A percentile compares a stretch with the other conserved stretches of the same genome.
Evolutionary conservation across 2,113 vertebrate genomes (phyloP).

Genomic region (Pseudorasbora parva): DNA sequence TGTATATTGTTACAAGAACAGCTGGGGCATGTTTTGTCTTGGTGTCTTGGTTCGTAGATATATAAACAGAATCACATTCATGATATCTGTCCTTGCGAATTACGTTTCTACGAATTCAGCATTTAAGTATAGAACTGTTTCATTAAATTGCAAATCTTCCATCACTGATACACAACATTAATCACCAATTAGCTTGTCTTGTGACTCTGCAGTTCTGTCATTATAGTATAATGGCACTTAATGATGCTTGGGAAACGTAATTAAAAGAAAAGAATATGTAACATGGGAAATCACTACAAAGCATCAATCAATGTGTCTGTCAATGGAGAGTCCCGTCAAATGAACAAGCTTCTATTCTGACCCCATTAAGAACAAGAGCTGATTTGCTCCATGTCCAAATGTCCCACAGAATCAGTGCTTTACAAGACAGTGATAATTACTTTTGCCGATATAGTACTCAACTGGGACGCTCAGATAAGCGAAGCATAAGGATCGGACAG

Average conservation of each 20-base stretch:
- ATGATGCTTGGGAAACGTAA: constrained; percentile 91
- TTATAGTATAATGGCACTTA: constrained; percentile 99
- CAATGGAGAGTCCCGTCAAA: constrained; percentile 67
- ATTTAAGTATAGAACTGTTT: constrained; percentile 89
- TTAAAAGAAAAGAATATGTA: constrained; percentile 82
- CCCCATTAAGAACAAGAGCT: constrained; percentile 77
- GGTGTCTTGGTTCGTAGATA: not conserved
- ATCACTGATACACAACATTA: constrained; percentile 99
- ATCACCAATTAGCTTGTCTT: constrained; percentile 98
- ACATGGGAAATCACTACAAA: constrained; percentile 71
- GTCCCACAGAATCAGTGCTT: constrained; percentile 26
- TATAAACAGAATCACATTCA: constrained; percentile 61
- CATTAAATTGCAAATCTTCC: constrained; percentile 93
- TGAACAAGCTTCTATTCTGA: constrained; percentile 72
- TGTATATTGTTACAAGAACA: constrained; percentile 78
- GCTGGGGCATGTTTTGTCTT: constrained; percentile 72
- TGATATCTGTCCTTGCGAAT: constrained; percentile 64
- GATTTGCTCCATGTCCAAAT: constrained; percentile 67
- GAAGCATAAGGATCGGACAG: not conserved
- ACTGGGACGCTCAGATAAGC: not conserved
- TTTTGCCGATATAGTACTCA: constrained; percentile 8
- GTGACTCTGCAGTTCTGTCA: constrained; percentile 93
- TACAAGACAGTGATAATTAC: not conserved
- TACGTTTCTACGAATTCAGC: constrained; percentile 86
- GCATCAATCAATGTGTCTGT: constrained; percentile 82